Percentiles rank a stretch among this genome's conserved stretches.
These are phyloP conservation scores for Pitta sordida DNA, from an alignment of 2,113 vertebrate genomes.

Conservation along the genomic window DNA sequence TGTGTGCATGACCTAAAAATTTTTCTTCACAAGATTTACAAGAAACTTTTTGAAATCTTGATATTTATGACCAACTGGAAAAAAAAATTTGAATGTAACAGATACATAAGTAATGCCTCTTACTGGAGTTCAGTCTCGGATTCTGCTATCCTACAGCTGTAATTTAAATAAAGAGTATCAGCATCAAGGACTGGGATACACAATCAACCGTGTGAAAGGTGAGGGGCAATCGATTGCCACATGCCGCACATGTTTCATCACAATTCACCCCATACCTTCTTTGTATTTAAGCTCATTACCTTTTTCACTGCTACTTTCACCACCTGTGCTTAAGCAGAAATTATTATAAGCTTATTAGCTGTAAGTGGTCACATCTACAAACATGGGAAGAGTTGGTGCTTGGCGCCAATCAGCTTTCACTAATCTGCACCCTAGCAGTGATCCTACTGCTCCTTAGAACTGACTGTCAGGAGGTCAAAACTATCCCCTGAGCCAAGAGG, in stretches of 20 bases:
- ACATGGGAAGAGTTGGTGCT: constrained; percentile 22
- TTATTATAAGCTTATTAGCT: constrained; percentile 54
- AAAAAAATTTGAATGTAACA: background rate
- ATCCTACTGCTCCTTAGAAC: background rate
- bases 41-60: background rate
- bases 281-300: background rate
- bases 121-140: background rate
- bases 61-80: background rate
- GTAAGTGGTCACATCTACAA: constrained; percentile 48
- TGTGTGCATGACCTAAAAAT: background rate
- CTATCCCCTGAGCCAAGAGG: accelerated
- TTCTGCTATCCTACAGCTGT: background rate
- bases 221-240: background rate
- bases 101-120: background rate
- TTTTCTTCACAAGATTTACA: background rate
- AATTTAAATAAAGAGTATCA: background rate
- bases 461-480: constrained; percentile 21
- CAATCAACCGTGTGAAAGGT: background rate
- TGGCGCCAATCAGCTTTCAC: constrained; percentile 32
- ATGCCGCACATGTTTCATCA: background rate
- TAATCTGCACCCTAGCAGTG: constrained; percentile 6
- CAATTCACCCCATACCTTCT: background rate
- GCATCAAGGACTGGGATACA: background rate
- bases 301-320: constrained; percentile 9
- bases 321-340: constrained; percentile 43